These are phyloP conservation scores for Pimephales promelas DNA, from an alignment of 2,113 vertebrate genomes.

Conservation along the genomic window DNA sequence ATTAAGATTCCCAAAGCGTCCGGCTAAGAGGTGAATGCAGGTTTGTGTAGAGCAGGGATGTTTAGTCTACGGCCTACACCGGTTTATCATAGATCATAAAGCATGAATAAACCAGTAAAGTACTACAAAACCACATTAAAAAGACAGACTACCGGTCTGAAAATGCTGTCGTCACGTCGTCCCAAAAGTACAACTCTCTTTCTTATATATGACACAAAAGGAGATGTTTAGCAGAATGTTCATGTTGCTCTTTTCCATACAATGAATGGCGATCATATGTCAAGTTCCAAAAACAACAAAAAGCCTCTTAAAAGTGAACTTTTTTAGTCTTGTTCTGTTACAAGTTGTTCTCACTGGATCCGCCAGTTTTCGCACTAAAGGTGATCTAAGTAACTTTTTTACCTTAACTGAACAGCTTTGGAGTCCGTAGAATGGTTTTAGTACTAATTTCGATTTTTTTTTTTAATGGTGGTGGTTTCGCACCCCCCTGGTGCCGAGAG, in stretches of 20 bases:
- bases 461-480: too few species aligned
- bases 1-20: neutral
- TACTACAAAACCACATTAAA: neutral
- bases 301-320: neutral
- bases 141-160: neutral
- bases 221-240: neutral
- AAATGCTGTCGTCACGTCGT: neutral
- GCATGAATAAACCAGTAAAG: slow-evolving; percentile 13
- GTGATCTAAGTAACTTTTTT: too few species aligned
- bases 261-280: neutral
- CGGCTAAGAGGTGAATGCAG: neutral
- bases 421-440: too few species aligned
- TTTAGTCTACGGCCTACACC: slow-evolving; percentile 22
- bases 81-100: slow-evolving; percentile 23
- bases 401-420: too few species aligned
- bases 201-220: too few species aligned
- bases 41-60: neutral
- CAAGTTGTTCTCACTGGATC: neutral
- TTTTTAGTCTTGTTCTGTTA: neutral
- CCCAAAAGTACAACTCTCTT: neutral
- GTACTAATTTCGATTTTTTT: too few species aligned
- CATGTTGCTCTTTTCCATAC: neutral
- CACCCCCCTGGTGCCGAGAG: too few species aligned
- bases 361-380: neutral
- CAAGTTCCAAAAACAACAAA: neutral